Evolutionary conservation across 2,113 vertebrate genomes (phyloP).

Genomic region (Colius striatus): DNA sequence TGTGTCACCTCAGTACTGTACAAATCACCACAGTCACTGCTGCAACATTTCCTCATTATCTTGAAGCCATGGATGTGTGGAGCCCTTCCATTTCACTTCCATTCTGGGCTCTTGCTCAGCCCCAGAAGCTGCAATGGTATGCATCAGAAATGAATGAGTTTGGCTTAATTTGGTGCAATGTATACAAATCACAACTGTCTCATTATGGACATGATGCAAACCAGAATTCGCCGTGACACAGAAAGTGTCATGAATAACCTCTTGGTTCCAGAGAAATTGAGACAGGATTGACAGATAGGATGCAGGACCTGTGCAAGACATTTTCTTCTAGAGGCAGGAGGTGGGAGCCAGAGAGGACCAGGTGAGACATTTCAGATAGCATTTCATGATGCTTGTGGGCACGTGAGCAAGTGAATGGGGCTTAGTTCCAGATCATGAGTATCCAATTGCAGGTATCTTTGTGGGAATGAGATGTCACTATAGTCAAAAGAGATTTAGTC

Average conservation of each 20-base stretch:
- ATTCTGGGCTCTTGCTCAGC: background rate
- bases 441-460: background rate
- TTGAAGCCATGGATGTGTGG: background rate
- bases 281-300: background rate
- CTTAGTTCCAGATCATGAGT: background rate
- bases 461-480: background rate
- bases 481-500: background rate
- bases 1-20: background rate
- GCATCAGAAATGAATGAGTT: background rate
- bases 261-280: background rate
- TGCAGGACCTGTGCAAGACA: background rate
- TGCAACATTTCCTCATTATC: background rate
- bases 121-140: background rate
- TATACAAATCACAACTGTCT: background rate
- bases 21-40: background rate
- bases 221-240: background rate
- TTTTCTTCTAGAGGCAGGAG: background rate
- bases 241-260: background rate
- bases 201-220: background rate
- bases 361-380: background rate
- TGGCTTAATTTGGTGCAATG: background rate
- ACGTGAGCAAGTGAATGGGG: background rate
- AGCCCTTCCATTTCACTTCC: background rate
- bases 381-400: background rate
- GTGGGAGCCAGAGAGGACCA: background rate